A percentile compares a stretch with the other conserved stretches of the same genome.
phyloP scores from a whole-genome alignment of 1,140 invertebrate genomes.

The Pentalonia nigronervosa region DNA sequence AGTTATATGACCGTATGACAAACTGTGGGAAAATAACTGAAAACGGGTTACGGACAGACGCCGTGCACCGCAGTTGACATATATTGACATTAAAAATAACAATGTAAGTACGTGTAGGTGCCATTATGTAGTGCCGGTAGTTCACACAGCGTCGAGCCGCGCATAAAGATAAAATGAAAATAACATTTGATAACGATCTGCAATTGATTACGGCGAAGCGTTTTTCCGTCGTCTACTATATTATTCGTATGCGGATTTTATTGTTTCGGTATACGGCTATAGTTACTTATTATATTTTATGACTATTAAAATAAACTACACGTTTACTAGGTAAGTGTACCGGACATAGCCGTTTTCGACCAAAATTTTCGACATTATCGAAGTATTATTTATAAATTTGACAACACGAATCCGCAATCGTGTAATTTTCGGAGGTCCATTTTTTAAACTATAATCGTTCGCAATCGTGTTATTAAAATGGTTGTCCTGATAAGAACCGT shows the following conservation, averaged over 20 bases:
- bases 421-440: too few species aligned
- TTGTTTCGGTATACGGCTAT: neutral
- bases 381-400: too few species aligned
- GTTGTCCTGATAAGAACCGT: too few species aligned
- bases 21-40: neutral
- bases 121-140: neutral
- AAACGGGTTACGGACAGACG: neutral
- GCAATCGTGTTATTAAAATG: too few species aligned
- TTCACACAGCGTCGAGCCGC: neutral
- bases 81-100: neutral
- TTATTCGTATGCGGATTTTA: neutral
- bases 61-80: neutral
- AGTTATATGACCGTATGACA: neutral
- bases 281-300: neutral
- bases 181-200: too few species aligned
- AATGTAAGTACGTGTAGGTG: too few species aligned
- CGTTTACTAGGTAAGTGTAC: too few species aligned
- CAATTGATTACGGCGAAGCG: neutral
- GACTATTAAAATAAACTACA: neutral
- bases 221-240: neutral
- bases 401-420: too few species aligned
- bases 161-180: neutral
- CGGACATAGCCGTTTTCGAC: too few species aligned
- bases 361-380: too few species aligned
- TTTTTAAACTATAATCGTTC: too few species aligned